Conservation (phyloP, 2,113 vertebrate species). For the Mastomys natalensis region DNA sequence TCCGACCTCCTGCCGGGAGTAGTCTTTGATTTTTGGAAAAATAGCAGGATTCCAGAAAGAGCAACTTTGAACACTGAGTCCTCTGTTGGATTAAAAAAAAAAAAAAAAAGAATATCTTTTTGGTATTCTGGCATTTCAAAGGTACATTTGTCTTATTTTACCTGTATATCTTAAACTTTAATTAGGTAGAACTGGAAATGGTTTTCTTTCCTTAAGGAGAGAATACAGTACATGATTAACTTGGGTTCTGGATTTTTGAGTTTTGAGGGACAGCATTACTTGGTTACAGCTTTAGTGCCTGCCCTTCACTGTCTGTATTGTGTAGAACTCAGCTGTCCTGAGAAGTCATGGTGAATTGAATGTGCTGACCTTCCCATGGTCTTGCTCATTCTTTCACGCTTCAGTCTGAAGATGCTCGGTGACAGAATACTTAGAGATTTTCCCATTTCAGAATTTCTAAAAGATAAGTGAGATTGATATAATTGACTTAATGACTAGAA, state of each 20-base stretch:
- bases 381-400: not conserved
- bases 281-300: not conserved
- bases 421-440: not conserved
- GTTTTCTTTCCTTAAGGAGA: not conserved
- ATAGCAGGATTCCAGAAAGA: not conserved
- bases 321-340: not conserved
- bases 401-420: not conserved
- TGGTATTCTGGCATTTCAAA: slow-evolving; percentile 21
- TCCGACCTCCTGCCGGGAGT: not conserved
- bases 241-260: not conserved
- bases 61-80: slow-evolving; percentile 1
- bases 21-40: slow-evolving; percentile 58
- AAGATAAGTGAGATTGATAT: not conserved
- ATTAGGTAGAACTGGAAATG: slow-evolving; percentile 1
- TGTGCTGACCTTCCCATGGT: not conserved
- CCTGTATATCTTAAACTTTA: not conserved
- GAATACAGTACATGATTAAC: slow-evolving; percentile 13
- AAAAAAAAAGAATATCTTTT: not conserved
- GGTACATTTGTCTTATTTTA: slow-evolving; percentile 3
- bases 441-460: not conserved
- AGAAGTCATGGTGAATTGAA: not conserved
- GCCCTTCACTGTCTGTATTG: not conserved
- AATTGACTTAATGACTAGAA: slow-evolving; percentile 9
- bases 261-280: slow-evolving; percentile 42
- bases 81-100: not conserved